A percentile compares a stretch with the other conserved stretches of the same genome.
Conservation (phyloP, 2,113 vertebrate genomes). For the Corvus cornix region DNA sequence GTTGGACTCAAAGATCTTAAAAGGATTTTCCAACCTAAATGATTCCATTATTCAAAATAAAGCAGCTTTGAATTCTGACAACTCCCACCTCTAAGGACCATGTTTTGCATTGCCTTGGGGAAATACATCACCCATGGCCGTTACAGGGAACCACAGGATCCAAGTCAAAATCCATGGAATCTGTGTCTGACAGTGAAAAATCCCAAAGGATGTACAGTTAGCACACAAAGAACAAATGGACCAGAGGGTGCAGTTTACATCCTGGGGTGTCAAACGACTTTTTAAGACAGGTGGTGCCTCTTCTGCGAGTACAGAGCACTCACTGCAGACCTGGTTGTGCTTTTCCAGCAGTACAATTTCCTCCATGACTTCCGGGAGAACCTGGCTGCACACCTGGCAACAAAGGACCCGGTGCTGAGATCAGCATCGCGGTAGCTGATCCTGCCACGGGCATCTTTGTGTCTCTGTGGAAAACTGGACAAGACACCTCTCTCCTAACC, state of each 20-base stretch:
- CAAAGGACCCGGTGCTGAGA: constrained; percentile 66
- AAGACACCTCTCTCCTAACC: background rate
- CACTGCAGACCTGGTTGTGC: background rate
- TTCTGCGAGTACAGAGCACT: background rate
- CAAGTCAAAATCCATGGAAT: background rate
- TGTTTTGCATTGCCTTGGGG: background rate
- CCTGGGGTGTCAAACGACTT: background rate
- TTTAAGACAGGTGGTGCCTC: background rate
- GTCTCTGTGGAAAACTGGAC: background rate
- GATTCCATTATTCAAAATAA: background rate
- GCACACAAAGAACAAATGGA: background rate
- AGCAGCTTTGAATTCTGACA: background rate
- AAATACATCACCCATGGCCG: background rate
- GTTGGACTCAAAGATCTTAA: background rate
- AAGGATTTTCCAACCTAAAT: background rate
- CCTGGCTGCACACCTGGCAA: constrained; percentile 73
- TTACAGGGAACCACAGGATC: background rate
- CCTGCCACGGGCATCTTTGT: fast-evolving
- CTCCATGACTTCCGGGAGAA: constrained; percentile 88
- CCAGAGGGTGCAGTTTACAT: background rate
- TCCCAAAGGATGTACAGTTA: background rate
- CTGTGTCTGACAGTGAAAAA: background rate
- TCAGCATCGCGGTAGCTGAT: constrained; percentile 76
- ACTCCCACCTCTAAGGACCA: background rate
- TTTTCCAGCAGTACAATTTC: constrained; percentile 89